phyloP scores from a whole-genome alignment of 2,888 invertebrate genomes.

The Caenorhabditis panamensis region DNA sequence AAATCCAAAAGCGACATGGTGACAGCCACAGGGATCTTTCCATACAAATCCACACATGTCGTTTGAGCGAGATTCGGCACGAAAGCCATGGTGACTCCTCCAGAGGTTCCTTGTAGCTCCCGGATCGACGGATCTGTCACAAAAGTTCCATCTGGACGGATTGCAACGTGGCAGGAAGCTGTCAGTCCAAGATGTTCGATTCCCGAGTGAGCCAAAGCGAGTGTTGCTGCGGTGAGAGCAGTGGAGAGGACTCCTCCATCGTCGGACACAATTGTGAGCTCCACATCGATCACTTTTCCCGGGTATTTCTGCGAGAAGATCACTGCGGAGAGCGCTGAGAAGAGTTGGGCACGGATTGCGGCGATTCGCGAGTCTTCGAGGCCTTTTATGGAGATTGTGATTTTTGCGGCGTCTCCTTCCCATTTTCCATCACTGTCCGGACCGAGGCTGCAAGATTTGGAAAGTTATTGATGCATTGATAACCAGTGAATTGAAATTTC shows the following conservation, averaged over 20 bases:
- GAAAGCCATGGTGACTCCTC: slow-evolving; percentile 43
- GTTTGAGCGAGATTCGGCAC: slow-evolving; percentile 50
- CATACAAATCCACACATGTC: slow-evolving; percentile 42
- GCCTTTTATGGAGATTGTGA: slow-evolving; percentile 49
- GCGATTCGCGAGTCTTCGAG: slow-evolving; percentile 48
- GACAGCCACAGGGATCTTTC: slow-evolving; percentile 24
- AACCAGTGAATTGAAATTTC: neutral
- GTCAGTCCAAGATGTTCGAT: slow-evolving; percentile 62
- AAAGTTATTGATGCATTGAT: too few relatives aligned
- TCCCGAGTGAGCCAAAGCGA: slow-evolving; percentile 70
- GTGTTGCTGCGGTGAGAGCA: slow-evolving; percentile 56
- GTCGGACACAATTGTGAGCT: slow-evolving; percentile 66
- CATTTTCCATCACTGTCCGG: slow-evolving; percentile 61
- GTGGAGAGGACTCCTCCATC: slow-evolving; percentile 68
- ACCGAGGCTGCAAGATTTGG: slow-evolving; percentile 39
- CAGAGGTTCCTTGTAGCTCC: slow-evolving; percentile 7
- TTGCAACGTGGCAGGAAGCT: slow-evolving; percentile 37
- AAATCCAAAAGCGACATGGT: slow-evolving; percentile 30
- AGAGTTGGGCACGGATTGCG: slow-evolving; percentile 60
- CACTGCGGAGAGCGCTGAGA: slow-evolving; percentile 58
- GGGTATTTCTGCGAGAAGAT: slow-evolving; percentile 67
- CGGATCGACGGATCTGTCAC: slow-evolving; percentile 40
- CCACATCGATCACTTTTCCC: slow-evolving; percentile 66
- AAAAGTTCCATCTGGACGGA: slow-evolving; percentile 16
- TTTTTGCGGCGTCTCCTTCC: slow-evolving; percentile 56